These are phyloP conservation scores for Brachyopa scutellaris DNA, from an alignment of 2,888 invertebrate genomes.

Conservation along the genomic window DNA sequence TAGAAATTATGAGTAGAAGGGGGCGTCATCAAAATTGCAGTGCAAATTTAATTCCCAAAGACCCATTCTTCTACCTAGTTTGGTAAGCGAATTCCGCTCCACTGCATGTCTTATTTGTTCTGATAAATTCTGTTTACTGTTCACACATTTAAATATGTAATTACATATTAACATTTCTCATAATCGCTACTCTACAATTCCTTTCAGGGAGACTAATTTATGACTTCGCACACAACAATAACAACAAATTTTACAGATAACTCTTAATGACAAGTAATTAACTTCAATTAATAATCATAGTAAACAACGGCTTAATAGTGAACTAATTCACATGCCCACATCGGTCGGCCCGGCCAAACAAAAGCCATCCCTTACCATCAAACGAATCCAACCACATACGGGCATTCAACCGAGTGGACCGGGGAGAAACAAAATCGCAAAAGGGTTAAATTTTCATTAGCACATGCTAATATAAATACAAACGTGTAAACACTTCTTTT, in stretches of 20 bases:
- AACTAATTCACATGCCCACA: conserved; percentile 20
- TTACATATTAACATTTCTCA: conserved; percentile 1
- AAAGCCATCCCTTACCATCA: conserved; percentile 5
- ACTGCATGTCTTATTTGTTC: no score
- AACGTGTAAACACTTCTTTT: conserved; percentile 57
- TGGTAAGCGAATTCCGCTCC: no score
- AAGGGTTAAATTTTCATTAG: conserved; percentile 60
- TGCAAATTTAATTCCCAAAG: no score
- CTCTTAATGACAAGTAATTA: conserved; percentile 42
- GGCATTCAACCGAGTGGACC: conserved; percentile 1
- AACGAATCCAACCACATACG: conserved; percentile 17
- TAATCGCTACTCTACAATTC: background rate
- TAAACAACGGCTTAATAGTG: conserved; percentile 43
- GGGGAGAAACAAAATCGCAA: conserved; percentile 8
- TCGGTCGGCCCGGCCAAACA: conserved; percentile 3
- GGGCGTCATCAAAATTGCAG: no score
- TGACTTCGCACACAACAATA: background rate
- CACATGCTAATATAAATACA: conserved; percentile 53
- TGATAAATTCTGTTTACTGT: background rate
- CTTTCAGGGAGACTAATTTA: background rate
- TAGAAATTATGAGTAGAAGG: no score
- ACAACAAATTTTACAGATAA: background rate
- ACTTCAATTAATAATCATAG: conserved; percentile 42
- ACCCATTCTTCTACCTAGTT: no score
- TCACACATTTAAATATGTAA: background rate